These are phyloP conservation scores for Enteromius afrohamiltoni DNA, from an alignment of 2,797 vertebrate genomes.

Conservation along the genomic window DNA sequence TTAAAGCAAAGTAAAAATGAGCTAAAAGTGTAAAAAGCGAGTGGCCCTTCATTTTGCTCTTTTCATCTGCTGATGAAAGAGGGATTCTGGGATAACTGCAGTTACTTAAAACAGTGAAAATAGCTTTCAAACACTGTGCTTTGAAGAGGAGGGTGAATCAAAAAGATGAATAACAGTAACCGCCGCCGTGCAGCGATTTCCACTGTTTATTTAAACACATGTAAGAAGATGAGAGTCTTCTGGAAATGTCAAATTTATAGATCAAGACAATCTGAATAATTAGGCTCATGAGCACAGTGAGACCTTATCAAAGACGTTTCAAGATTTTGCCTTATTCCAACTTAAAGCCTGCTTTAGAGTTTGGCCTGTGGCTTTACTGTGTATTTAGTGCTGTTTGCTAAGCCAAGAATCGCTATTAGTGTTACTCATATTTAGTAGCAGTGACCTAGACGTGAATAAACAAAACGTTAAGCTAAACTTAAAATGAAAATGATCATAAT, in stretches of 20 bases:
- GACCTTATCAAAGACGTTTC: conserved; percentile 28
- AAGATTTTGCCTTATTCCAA: neutral
- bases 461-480: neutral
- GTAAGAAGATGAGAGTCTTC: conserved; percentile 23
- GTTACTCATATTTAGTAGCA: neutral
- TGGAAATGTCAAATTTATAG: conserved; percentile 35
- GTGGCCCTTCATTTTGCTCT: conserved; percentile 60
- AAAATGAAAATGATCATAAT: neutral
- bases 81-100: conserved; percentile 41
- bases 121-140: conserved; percentile 11
- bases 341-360: neutral
- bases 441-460: neutral
- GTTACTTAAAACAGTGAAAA: conserved; percentile 25
- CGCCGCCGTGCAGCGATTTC: neutral
- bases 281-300: conserved; percentile 12
- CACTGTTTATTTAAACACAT: conserved; percentile 39
- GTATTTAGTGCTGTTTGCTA: conserved; percentile 1
- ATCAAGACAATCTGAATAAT: conserved; percentile 32
- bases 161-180: conserved; percentile 18
- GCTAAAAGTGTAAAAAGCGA: conserved; percentile 55
- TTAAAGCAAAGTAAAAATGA: conserved; percentile 51
- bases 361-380: neutral
- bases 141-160: conserved; percentile 27
- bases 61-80: conserved; percentile 72
- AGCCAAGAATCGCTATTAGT: neutral